phyloP scores from a whole-genome alignment of 2,113 vertebrate genomes.

The Ciconia maguari region DNA sequence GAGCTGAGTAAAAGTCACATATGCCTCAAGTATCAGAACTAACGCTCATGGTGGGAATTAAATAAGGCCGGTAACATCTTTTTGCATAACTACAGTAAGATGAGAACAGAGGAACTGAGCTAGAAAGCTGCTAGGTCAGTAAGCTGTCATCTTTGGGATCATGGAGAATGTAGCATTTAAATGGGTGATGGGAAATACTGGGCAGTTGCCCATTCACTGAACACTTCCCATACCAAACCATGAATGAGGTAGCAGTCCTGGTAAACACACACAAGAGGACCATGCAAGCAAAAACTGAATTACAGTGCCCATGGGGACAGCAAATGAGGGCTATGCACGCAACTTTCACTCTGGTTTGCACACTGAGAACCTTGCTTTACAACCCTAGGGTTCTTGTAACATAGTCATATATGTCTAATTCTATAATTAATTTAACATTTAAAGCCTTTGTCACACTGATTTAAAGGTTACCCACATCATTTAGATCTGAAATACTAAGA shows the following conservation, averaged over 20 bases:
- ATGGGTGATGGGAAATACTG: fast-evolving
- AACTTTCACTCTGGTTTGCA: not conserved
- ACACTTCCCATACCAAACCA: not conserved
- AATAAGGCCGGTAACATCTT: not conserved
- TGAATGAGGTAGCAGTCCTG: not conserved
- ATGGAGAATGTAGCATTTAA: fast-evolving
- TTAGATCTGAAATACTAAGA: not conserved
- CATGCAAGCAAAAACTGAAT: not conserved
- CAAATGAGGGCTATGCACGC: not conserved
- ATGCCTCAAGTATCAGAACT: not conserved
- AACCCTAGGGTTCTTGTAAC: not conserved
- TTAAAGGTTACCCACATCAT: not conserved
- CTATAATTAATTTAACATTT: not conserved
- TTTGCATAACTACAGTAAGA: not conserved
- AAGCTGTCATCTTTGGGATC: not conserved
- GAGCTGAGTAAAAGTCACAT: not conserved
- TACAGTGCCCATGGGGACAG: not conserved
- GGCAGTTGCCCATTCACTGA: not conserved
- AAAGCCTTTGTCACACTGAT: not conserved
- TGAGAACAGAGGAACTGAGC: not conserved
- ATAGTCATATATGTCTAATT: not conserved
- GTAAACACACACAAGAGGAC: not conserved
- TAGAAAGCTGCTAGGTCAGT: not conserved
- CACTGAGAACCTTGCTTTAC: not conserved
- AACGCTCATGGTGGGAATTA: fast-evolving